These are phyloP conservation scores for Griposia aprilina DNA, from an alignment of 2,888 invertebrate species.

Conservation along the genomic window DNA sequence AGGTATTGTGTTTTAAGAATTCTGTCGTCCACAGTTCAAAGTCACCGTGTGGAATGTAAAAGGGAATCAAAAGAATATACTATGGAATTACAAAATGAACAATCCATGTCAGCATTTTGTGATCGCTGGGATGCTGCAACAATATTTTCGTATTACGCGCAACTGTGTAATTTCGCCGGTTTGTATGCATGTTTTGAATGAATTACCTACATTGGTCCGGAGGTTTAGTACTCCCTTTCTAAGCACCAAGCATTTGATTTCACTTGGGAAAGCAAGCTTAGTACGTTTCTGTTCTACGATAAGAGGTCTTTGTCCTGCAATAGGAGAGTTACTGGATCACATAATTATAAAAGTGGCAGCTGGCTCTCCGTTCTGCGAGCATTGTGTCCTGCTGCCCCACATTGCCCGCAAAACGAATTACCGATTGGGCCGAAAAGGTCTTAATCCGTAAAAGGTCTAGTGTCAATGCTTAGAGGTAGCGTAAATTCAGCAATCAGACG, in stretches of 20 bases:
- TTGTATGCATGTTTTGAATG: slow-evolving; percentile 32
- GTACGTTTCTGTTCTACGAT: neutral
- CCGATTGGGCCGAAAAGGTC: neutral
- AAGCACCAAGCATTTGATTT: slow-evolving; percentile 4
- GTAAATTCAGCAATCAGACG: neutral
- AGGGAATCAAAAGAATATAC: slow-evolving; percentile 43
- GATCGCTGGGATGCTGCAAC: slow-evolving; percentile 41
- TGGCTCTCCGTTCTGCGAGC: neutral
- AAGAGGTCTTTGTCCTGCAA: neutral
- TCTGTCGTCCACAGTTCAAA: slow-evolving; percentile 18
- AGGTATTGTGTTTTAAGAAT: neutral
- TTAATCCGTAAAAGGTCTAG: neutral
- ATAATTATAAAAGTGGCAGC: neutral
- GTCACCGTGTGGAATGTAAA: slow-evolving; percentile 54
- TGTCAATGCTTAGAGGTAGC: neutral
- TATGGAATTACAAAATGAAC: slow-evolving; percentile 65
- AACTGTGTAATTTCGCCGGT: slow-evolving; percentile 60
- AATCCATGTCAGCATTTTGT: slow-evolving; percentile 68
- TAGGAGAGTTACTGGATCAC: too few relatives aligned
- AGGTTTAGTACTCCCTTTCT: neutral
- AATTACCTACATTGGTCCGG: neutral
- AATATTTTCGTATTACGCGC: slow-evolving; percentile 21
- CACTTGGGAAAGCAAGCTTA: neutral
- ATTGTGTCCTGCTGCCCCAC: too few relatives aligned
- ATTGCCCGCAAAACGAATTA: too few relatives aligned